Conservation (phyloP, 2,888 invertebrate species). For the Phytoseiulus persimilis region DNA sequence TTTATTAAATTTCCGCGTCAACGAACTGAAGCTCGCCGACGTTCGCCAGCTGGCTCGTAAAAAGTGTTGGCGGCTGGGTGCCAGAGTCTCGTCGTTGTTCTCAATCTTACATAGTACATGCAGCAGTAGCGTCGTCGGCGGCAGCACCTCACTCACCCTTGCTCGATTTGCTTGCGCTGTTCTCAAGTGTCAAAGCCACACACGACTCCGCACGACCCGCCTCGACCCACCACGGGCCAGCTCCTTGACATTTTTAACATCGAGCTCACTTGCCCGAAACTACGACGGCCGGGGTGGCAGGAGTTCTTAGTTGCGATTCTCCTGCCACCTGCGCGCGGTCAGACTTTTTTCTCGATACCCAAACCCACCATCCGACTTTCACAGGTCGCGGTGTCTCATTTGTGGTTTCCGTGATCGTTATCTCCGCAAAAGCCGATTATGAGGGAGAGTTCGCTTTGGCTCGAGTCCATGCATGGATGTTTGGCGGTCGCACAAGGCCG, state of each 20-base stretch:
- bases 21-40: constrained; percentile 6
- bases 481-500: neutral
- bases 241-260: neutral
- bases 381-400: too few relatives aligned
- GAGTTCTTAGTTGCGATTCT: neutral
- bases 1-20: constrained; percentile 39
- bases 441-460: neutral
- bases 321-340: neutral
- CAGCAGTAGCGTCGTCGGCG: neutral
- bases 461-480: neutral
- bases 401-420: neutral
- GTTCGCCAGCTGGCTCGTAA: constrained; percentile 35
- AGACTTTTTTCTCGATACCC: neutral
- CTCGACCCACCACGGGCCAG: neutral
- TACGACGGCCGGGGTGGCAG: neutral
- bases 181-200: constrained; percentile 5
- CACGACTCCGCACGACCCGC: neutral
- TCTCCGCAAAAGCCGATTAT: neutral
- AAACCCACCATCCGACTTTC: too few relatives aligned
- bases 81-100: neutral
- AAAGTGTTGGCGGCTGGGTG: constrained; percentile 19
- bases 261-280: neutral
- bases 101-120: constrained; percentile 20
- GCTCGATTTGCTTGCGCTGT: neutral
- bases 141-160: neutral